Evolutionary conservation across 2,888 invertebrate species (phyloP), one percentile per base, ranked within the genome.

Genomic region (Lymantria monacha): DNA sequence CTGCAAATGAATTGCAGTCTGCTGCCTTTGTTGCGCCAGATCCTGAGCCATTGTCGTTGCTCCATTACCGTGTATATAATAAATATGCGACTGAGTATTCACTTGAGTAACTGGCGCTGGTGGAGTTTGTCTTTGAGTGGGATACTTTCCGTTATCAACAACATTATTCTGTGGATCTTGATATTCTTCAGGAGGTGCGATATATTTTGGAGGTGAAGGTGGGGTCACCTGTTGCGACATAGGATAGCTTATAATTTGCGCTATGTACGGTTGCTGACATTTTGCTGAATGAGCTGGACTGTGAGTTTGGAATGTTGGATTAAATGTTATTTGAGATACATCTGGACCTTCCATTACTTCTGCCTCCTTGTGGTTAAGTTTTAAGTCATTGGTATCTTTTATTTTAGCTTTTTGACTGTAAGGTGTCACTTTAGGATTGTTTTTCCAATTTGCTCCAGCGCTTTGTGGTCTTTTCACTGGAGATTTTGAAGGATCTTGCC

Each of bases 261-360:
- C 84, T 63, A 90, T 91, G 57, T 90, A 91, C 11, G 92, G 91
- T 58, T 91, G 90, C 48, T 86, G 86, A 38, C 66, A 58, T 59
- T 89, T 89, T 0, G 81, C 76, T 0, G 84, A 78, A 62, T 91
- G 91, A 10, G 91, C 88, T 38, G 92, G 91, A 69, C 91, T 91
- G 64, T 91, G 90, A 1, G 86, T 89, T 75, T 91, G 91, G 88
- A 91, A 92, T 87, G 91, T 91, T 50, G 91, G 91, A 58, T 91
- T 92, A 59, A 80, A 91, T 1, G 91, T 92, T 44, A 91, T 86
- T 63, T 91, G 91, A 1, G 91, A 91, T 45, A 82, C 68, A 44
- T 92, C 91, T 63, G 79, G 85, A 55, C 74, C 76, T 40, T 79
- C 72, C 11, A 71, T 78, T 36, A 73, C 69, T n/a, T 83, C 78